A percentile compares a stretch with the other conserved stretches of the same genome.
phyloP scores from a whole-genome alignment of 2,113 vertebrate species.

The Guaruba guarouba region DNA sequence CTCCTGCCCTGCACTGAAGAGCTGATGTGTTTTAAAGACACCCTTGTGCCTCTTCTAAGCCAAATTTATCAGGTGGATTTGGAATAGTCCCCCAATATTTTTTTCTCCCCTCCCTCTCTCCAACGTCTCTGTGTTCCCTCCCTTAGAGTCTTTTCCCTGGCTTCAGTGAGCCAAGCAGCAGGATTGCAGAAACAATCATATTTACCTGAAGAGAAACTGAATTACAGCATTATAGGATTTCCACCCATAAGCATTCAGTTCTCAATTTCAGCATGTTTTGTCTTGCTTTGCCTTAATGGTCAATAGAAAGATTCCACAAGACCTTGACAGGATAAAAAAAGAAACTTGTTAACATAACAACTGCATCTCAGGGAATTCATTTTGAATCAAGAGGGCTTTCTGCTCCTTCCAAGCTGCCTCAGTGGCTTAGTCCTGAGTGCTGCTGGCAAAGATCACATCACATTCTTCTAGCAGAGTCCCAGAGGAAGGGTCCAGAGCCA shows the following conservation, averaged over 20 bases:
- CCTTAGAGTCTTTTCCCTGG: not conserved
- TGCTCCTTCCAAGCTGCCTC: constrained; percentile 28
- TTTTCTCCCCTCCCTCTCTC: not conserved
- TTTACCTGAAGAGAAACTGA: constrained; percentile 46
- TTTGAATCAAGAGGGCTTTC: constrained; percentile 5
- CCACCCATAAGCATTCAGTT: constrained; percentile 36
- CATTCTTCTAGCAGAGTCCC: constrained; percentile 19
- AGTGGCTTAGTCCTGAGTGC: not conserved
- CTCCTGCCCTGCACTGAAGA: not conserved
- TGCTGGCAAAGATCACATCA: constrained; percentile 5
- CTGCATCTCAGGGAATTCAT: constrained; percentile 1
- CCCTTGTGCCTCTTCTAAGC: not conserved
- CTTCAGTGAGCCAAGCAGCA: constrained; percentile 7
- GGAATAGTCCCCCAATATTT: not conserved
- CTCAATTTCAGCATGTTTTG: constrained; percentile 32
- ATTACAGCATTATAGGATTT: constrained; percentile 37
- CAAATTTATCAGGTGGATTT: not conserved
- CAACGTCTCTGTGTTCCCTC: not conserved
- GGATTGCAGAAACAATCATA: not conserved
- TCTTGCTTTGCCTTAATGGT: constrained; percentile 40
- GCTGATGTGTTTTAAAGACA: not conserved
- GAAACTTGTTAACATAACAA: constrained; percentile 59
- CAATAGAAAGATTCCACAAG: constrained; percentile 29
- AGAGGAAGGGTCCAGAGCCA: not conserved
- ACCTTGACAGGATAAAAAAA: constrained; percentile 40